Base-by-base conservation (phyloP, 1,140 invertebrate genomes). In the Hypothenemus hampei region DNA sequence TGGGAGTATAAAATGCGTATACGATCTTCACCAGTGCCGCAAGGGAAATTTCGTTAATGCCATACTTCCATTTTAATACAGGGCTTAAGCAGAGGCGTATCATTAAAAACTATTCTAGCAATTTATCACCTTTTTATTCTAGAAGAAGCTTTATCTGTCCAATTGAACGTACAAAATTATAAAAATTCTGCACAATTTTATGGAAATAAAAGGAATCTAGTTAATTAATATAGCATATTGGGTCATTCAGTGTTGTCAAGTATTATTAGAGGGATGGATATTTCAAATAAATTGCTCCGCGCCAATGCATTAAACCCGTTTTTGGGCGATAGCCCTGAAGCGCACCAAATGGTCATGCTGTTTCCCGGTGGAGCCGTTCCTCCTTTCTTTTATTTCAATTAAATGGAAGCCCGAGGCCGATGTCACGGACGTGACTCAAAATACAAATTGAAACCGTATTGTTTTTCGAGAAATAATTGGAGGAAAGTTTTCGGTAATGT, bases 381-480 rank as follows among this genome's bases (percentile, higher is more conserved):
- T 56, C 45, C 52, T 47, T 56, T 56, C 45, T 56, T 56, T 47
- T 48, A 56, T 56, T 56, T 56, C 53, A 47, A 56, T 56, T 56
- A 56, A 56, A 56, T 40, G 21, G 53, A 23, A 54, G 43, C 51
- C 33, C 21, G 41, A 46, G 53, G 45, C 41, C 44, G 40, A 48
- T 43, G 53, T 36, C 44, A 56, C 36, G 52, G 44, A 55, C 44
- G 53, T 56, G 44, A 48, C 53, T 48, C 44, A 56, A 56, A 56
- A 56, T 40, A 56, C 45, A 56, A 56, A 56, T 56, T 56, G 53
- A 48, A 56, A 41, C 45, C 45, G 44, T 41, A 56, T 56, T 56
- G 53, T 56, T 56, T 56, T 56, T 35, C 18, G 24, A 8, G 37
- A 39, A 48, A 56, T 56, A 56, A 56, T 56, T 56, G 53, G 39